phyloP scores from a whole-genome alignment of 2,797 vertebrate species.

The Ptychadena robeensis region DNA sequence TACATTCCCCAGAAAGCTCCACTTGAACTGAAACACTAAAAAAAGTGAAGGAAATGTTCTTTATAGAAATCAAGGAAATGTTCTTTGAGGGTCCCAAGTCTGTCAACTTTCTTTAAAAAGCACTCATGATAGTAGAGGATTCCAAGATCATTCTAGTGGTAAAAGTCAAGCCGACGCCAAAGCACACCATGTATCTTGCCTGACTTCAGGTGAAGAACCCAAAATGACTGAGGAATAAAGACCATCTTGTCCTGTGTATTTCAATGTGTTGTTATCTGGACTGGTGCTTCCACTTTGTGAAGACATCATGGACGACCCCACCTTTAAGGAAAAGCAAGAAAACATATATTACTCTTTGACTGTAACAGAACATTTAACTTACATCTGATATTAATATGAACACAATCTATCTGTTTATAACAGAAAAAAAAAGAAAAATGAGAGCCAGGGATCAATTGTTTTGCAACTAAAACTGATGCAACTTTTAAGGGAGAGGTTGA shows the following conservation, averaged over 20 bases:
- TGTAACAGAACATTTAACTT: background rate
- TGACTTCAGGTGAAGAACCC: conserved; percentile 86
- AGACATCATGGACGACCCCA: conserved; percentile 87
- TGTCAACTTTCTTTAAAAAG: background rate
- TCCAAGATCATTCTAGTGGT: conserved; percentile 16
- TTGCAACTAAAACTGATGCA: background rate
- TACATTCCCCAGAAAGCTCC: conserved; percentile 57
- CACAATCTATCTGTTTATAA: background rate
- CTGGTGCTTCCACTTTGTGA: conserved; percentile 81
- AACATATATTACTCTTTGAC: background rate
- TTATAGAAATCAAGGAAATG: conserved; percentile 23
- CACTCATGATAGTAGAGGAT: conserved; percentile 15
- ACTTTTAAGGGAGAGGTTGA: background rate
- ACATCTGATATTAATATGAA: background rate
- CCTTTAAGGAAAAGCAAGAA: conserved; percentile 70
- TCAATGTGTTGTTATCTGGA: conserved; percentile 82
- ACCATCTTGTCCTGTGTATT: conserved; percentile 90
- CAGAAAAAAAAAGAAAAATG: too few species aligned
- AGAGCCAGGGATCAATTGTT: too few species aligned
- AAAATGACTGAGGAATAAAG: conserved; percentile 90
- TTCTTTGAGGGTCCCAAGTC: conserved; percentile 11
- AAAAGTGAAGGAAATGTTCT: conserved; percentile 66
- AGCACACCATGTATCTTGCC: conserved; percentile 94
- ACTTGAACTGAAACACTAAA: conserved; percentile 72
- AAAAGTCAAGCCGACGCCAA: conserved; percentile 89